Conservation (phyloP, 1,140 invertebrate genomes). For the Mylabris phalerata region DNA sequence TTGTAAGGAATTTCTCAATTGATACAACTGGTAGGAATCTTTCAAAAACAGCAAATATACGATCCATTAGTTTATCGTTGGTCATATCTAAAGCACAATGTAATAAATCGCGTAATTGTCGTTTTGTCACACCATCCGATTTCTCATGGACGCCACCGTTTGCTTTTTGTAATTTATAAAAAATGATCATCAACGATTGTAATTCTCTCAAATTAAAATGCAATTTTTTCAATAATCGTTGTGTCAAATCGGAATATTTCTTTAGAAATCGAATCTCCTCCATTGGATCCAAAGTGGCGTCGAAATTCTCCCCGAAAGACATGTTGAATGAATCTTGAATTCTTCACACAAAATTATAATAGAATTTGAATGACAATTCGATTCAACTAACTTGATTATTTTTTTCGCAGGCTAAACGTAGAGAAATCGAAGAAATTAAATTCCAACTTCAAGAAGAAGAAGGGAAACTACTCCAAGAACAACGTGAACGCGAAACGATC, state of each 20-base stretch:
- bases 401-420: slow-evolving; percentile 27
- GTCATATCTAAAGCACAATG: slow-evolving; percentile 65
- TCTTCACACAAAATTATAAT: not conserved
- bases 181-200: slow-evolving; percentile 42
- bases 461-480: slow-evolving; percentile 29
- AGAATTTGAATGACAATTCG: slow-evolving; percentile 4
- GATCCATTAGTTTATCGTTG: slow-evolving; percentile 59
- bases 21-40: slow-evolving; percentile 54
- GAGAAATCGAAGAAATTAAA: slow-evolving; percentile 37
- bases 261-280: slow-evolving; percentile 50
- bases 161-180: slow-evolving; percentile 42
- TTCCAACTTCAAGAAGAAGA: slow-evolving; percentile 35
- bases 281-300: slow-evolving; percentile 48
- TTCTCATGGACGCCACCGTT: slow-evolving; percentile 27
- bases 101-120: slow-evolving; percentile 60
- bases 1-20: slow-evolving; percentile 58
- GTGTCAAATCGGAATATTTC: slow-evolving; percentile 45
- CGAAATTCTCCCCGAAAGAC: slow-evolving; percentile 37
- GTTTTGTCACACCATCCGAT: slow-evolving; percentile 45
- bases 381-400: slow-evolving; percentile 2
- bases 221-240: slow-evolving; percentile 40
- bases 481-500: slow-evolving; percentile 26
- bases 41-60: slow-evolving; percentile 51
- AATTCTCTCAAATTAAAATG: slow-evolving; percentile 46
- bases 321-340: slow-evolving; percentile 2